These are phyloP conservation scores for Ennomos quercinarius DNA, from an alignment of 2,888 invertebrate species.

Conservation along the genomic window DNA sequence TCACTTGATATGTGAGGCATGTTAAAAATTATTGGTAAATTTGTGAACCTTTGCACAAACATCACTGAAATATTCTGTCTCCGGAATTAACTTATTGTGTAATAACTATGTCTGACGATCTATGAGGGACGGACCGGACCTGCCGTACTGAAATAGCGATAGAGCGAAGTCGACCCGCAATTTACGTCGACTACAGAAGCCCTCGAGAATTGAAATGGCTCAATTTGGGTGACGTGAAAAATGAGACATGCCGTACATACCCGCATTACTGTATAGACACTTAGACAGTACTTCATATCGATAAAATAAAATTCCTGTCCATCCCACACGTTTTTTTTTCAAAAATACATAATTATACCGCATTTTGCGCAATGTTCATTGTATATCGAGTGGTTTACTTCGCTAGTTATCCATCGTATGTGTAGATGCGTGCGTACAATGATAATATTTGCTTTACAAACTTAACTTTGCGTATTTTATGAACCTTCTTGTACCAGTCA, in stretches of 20 bases:
- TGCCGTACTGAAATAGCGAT: conserved; percentile 12
- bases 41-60: too few species aligned
- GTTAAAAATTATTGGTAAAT: too few species aligned
- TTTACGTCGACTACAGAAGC: conserved; percentile 46
- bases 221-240: conserved; percentile 55
- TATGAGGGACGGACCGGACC: conserved; percentile 14
- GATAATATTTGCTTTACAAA: too few species aligned
- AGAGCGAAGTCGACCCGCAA: conserved; percentile 39
- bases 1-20: too few species aligned
- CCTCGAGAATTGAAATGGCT: conserved; percentile 50
- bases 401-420: too few species aligned
- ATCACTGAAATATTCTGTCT: neutral
- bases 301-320: neutral
- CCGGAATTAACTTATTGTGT: neutral
- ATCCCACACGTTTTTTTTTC: too few species aligned
- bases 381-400: too few species aligned
- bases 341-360: too few species aligned
- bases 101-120: conserved; percentile 14
- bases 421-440: too few species aligned
- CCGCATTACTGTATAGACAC: conserved; percentile 19
- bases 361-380: too few species aligned
- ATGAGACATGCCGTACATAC: conserved; percentile 46
- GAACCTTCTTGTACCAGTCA: too few species aligned
- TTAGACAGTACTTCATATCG: conserved; percentile 7
- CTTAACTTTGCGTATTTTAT: too few species aligned